Conservation (phyloP, 2,888 invertebrate species). For the Galeruca laticollis region DNA sequence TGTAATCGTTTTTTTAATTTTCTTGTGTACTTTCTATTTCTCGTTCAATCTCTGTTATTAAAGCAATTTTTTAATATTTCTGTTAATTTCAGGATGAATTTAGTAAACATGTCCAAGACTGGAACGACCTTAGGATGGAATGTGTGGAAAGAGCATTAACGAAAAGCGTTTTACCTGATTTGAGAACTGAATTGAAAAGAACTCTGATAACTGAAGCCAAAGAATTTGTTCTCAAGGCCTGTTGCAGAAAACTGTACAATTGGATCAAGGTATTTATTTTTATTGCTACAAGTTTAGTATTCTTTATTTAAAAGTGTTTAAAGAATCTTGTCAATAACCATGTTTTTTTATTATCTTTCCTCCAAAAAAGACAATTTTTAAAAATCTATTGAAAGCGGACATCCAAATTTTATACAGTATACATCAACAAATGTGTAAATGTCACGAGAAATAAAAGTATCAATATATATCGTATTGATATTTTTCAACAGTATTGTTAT, state of each 20-base stretch:
- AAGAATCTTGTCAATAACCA: no score
- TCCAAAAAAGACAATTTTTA: no score
- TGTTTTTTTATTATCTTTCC: no score
- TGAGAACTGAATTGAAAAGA: constrained; percentile 86
- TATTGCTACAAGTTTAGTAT: background rate
- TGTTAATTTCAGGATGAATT: constrained; percentile 88
- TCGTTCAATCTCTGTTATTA: background rate
- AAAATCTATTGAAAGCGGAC: no score
- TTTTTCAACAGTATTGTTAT: no score
- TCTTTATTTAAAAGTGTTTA: background rate
- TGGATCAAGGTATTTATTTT: constrained; percentile 79
- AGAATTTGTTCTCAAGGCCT: constrained; percentile 85
- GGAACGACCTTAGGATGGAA: constrained; percentile 91
- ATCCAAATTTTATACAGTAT: no score
- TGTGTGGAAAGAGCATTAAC: constrained; percentile 90
- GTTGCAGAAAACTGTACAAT: constrained; percentile 87
- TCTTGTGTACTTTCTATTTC: background rate
- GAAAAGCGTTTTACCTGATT: constrained; percentile 89
- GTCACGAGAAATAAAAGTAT: no score
- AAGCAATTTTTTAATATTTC: no score
- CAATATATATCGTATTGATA: no score
- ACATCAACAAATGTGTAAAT: no score
- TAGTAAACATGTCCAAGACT: constrained; percentile 92
- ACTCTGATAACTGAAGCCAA: constrained; percentile 88
- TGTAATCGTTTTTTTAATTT: no score